Evolutionary conservation across 53 echinoderm and acorn worm species (phyloP), one percentile per base, ranked within the genome.

Genomic region (Luidia sarsii): DNA sequence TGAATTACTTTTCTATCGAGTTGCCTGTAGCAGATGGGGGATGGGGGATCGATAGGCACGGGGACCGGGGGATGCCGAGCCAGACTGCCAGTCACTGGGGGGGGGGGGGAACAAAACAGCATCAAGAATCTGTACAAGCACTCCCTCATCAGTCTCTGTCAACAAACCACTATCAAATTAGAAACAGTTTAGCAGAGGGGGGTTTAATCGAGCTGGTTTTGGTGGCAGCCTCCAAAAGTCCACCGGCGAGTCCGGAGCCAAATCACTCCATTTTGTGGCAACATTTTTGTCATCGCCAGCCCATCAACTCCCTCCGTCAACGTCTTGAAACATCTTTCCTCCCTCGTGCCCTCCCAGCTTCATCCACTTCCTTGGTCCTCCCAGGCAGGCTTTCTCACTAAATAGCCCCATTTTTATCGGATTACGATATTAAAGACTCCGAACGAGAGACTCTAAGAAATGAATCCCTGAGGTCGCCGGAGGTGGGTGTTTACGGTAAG

Each of bases 331-430:
- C 14, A 41, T 41, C 41, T 41, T 41, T 41, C 20, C 39, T 34
- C 6, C 36, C 22, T 21, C 65, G 34, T 64, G 10, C 18, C 18
- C 33, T 21, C 35, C 35, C 27, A 39, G 39, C 20, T 8, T 9
- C 20, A 65, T 65, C 35, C 36, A 55, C n/a, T 52, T 39, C 50
- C 21, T 55, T 39, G 6, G 41, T 7, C 41, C 56, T 55, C 37
- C 16, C 16, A 24, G 72, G 33, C 61, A 4, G 41, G 60, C 43
- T 61, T 61, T 57, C 45, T 30, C 19, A 31, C 61, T 46, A 46
- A 77, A 56, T 72, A 77, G 77, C 60, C 77, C 60, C 77, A 59
- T 60, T 77, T 60, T 77, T 77, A 77, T 77, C 77, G 77, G 77
- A 77, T 77, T 77, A 77, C 39, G 77, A 60, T 77, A 61, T 62